Evolutionary conservation across 2,888 invertebrate genomes (phyloP), one percentile per base, ranked within the genome.

Genomic region (Chrysodeixis includens): DNA sequence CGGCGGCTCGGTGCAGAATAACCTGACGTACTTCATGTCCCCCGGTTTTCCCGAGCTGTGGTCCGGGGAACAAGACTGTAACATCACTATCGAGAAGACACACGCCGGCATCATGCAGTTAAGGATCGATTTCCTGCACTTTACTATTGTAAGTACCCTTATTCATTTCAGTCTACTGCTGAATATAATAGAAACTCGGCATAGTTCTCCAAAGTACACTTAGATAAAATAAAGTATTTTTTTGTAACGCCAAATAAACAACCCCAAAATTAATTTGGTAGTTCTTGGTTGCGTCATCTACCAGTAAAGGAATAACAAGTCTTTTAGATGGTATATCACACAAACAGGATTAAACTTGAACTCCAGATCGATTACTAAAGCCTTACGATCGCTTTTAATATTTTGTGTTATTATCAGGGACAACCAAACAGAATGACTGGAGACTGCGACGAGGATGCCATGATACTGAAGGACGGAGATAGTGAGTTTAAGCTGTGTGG

Each of bases 351-450:
- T n/a, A n/a, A n/a, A n/a, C n/a, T n/a, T n/a, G n/a, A n/a, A n/a
- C n/a, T n/a, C n/a, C n/a, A n/a, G n/a, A n/a, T n/a, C n/a, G n/a
- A n/a, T n/a, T n/a, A n/a, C n/a, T n/a, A n/a, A n/a, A n/a, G n/a
- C n/a, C n/a, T n/a, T n/a, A n/a, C n/a, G n/a, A n/a, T n/a, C n/a
- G n/a, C n/a, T n/a, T 26, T 26, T 51, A n/a, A 18, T 0, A 0
- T 12, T 8, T 0, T 0, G 44, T 26, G 3, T 26, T 18, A 20
- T 46, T 5, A 0, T 8, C 88, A 97, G 97, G 98, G 97, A 18
- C 98, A 98, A 86, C 98, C 98, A 0, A 98, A 98, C 85, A 94
- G 98, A 61, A 95, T 92, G 30, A 98, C 97, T 0, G 98, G 98
- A 0, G 96, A 97, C 44, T 98, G 98, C 80, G 97, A 98, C 76